Conservation (phyloP, 2,888 invertebrate genomes). For the Leptodirus hochenwartii region DNA sequence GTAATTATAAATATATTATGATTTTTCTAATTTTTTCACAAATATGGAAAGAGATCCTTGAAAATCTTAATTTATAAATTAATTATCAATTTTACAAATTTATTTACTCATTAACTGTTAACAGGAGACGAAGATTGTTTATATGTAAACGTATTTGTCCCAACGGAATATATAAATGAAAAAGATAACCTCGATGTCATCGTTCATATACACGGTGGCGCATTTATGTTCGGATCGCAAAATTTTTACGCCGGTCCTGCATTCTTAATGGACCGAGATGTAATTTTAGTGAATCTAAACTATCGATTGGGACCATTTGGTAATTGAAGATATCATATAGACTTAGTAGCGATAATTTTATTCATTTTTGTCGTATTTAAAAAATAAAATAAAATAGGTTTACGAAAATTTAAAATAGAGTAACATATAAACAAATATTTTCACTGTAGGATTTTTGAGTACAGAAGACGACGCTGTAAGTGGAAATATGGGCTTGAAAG, state of each 20-base stretch:
- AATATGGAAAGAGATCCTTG: no score
- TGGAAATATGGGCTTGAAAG: conserved; percentile 9
- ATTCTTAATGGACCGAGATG: conserved; percentile 15
- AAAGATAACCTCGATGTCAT: conserved; percentile 14
- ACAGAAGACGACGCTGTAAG: conserved; percentile 8
- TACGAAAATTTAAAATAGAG: conserved; percentile 10
- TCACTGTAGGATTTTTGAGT: conserved; percentile 8
- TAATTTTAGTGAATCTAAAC: conserved; percentile 17
- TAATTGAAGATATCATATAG: conserved; percentile 7
- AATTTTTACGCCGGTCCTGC: conserved; percentile 15
- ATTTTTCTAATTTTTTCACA: no score
- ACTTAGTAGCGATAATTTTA: conserved; percentile 9
- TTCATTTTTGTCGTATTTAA: no score
- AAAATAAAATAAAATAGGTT: conserved; percentile 12
- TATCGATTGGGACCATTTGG: conserved; percentile 19
- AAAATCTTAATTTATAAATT: no score
- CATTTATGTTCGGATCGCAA: conserved; percentile 11
- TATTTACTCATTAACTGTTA: conserved; percentile 2
- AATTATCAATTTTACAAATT: not conserved
- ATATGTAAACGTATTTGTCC: conserved; percentile 16
- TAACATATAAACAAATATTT: no score
- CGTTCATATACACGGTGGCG: conserved; percentile 18
- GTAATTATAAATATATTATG: no score
- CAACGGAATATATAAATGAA: conserved; percentile 10
- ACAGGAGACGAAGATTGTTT: conserved; percentile 16